Evolutionary conservation across 2,113 vertebrate genomes (phyloP), one percentile per base, ranked within the genome.

Genomic region (Hemichromis elongatus): DNA sequence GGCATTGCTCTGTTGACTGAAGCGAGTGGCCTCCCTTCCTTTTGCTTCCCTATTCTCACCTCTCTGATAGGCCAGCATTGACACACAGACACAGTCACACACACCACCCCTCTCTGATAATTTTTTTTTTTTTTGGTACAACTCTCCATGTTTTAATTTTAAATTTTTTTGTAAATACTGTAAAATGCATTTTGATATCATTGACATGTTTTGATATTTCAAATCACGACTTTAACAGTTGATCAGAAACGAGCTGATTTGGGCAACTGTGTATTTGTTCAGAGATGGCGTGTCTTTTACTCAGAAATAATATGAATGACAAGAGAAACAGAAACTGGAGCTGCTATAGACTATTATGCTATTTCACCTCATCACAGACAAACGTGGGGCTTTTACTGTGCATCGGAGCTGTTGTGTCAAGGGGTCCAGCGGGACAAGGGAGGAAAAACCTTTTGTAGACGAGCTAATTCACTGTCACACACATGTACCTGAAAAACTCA

Each of bases 181-280:
- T 97, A 97, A 91, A 97, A 96, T 96, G 96, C 95, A 96, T 96
- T 97, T 97, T 97, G 96, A 97, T 97, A 97, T 97, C 96, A 96
- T 96, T 95, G 95, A 96, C 95, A 96, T 97, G 95, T 97, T 96
- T 97, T 97, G 95, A 96, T 96, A 96, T 95, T 95, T 95, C 95
- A 85, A 90, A 94, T 94, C 93, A 94, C 90, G 80, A 94, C 84
- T 79, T 50, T 88, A 90, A 90, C 90, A 86, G 93, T 80, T 80
- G 92, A 85, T 94, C 90, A 85, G 91, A 92, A 82, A 70, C 26
- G 3, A 56, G 87, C 82, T 78, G 90, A 91, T 85, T 87, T 45
- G 73, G 91, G 88, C 80, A 59, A 90, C 86, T 89, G 86, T 90
- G 89, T 91, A 84, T 91, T 92, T 89, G 91, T 92, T 92, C 90